Conservation (phyloP, 1,140 invertebrate species). For the Drosophila equinoxialis region DNA sequence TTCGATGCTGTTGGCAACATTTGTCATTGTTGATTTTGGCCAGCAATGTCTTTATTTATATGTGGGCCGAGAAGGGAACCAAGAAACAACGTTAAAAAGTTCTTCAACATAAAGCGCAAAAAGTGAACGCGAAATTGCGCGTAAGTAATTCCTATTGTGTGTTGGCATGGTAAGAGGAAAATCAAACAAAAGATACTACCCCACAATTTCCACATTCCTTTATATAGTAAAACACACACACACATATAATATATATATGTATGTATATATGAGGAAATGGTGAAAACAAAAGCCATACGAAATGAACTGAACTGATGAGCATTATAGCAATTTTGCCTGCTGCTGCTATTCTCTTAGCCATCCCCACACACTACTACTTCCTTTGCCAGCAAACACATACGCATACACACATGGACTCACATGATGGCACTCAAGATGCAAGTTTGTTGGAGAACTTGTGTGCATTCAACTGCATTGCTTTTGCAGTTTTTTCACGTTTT, state of each 20-base stretch:
- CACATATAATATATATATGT: conserved; percentile 5
- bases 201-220: not conserved
- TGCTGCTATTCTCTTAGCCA: not conserved
- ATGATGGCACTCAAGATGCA: conserved; percentile 55
- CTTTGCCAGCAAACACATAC: too few species aligned
- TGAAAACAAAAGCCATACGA: conserved; percentile 51
- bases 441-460: conserved; percentile 52
- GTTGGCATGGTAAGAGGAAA: conserved; percentile 19
- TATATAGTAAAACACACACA: not conserved
- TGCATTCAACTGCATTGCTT: conserved; percentile 70
- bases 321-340: conserved; percentile 42
- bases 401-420: conserved; percentile 13
- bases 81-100: conserved; percentile 48
- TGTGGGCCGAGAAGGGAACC: not conserved
- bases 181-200: conserved; percentile 8
- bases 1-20: conserved; percentile 62
- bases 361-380: not conserved
- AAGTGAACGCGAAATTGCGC: conserved; percentile 74
- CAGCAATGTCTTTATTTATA: conserved; percentile 53
- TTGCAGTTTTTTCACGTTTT: conserved; percentile 58
- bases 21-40: conserved; percentile 74
- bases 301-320: conserved; percentile 56
- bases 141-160: conserved; percentile 73
- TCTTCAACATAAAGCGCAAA: conserved; percentile 61
- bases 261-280: conserved; percentile 8